Evolutionary conservation across 2,113 vertebrate genomes (phyloP).

Genomic region (Eubucco bourcierii): DNA sequence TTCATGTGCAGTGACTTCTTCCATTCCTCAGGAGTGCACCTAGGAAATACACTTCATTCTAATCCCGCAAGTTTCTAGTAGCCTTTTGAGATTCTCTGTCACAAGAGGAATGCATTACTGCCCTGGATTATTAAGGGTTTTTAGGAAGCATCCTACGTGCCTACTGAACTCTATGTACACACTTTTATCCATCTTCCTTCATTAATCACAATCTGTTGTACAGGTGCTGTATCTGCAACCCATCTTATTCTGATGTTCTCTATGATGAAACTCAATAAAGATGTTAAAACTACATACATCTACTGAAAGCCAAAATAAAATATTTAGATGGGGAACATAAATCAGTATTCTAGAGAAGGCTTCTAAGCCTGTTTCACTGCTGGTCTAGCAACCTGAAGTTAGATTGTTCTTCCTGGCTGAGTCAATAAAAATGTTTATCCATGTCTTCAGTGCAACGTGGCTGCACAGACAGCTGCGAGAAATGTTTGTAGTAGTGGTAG

Average conservation of each 20-base stretch:
- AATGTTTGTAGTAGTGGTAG: background rate
- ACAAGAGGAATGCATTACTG: background rate
- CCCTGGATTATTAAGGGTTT: background rate
- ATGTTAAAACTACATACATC: background rate
- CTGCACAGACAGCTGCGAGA: constrained; percentile 13
- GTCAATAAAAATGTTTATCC: constrained; percentile 47
- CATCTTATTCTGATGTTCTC: background rate
- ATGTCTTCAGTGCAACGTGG: background rate
- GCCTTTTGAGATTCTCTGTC: background rate
- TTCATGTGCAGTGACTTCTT: background rate
- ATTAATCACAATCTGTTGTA: background rate
- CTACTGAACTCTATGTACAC: background rate
- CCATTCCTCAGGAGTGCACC: background rate
- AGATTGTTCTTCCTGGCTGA: constrained; percentile 28
- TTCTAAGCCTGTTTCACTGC: background rate
- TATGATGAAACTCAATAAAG: background rate
- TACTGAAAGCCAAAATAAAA: constrained; percentile 21
- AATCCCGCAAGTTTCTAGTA: background rate
- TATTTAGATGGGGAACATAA: background rate
- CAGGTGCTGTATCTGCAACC: constrained; percentile 11
- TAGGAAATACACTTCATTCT: background rate
- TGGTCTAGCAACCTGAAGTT: background rate
- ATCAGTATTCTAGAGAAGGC: background rate
- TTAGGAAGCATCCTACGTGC: background rate
- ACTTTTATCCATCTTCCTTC: background rate